Evolutionary conservation across 2,113 vertebrate species (phyloP), one percentile per base, ranked within the genome.

Genomic region (Meleagris gallopavo): DNA sequence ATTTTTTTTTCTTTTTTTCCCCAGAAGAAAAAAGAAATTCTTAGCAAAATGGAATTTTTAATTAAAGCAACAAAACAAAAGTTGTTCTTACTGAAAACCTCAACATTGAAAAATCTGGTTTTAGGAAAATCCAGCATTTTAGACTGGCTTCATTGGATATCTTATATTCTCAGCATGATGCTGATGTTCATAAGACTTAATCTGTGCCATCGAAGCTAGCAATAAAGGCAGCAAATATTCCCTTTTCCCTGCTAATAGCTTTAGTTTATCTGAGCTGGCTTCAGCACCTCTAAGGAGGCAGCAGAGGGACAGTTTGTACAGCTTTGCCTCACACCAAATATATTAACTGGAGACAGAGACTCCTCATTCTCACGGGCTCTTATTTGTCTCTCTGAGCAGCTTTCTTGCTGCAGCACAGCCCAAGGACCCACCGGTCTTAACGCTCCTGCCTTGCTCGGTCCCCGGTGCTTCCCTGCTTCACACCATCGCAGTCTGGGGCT

Each of bases 181-280:
- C 81, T 95, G 93, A 58, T 93, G 94, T 95, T 86, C 72, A 74
- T 88, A 93, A 95, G 88, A 91, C 93, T 88, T 95, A 89, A 92
- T 89, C 87, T 84, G 83, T 78, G 64, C 87, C 94, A 89, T 67
- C 77, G 70, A 94, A 97, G 66, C 64, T 88, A 94, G 65, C 72
- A 93, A 65, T 83, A 94, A 95, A 94, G 79, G 54, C 94, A 95
- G 43, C 29, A 87, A 94, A 95, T 57, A 22, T 86, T 94, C 79
- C 77, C 69, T 80, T 94, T 93, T 65, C 79, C 85, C 85, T 32
- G 34, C 74, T 89, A 14, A 65, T 74, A 22, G 20, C 61, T 83
- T 88, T 24, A 72, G 46, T 95, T 95, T 94, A 71, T 94, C 87
- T 93, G 82, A 85, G 61, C 79, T 96, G 93, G 78, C 89, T 94